phyloP scores from a whole-genome alignment of 2,888 invertebrate species.

The Papilio elwesi region DNA sequence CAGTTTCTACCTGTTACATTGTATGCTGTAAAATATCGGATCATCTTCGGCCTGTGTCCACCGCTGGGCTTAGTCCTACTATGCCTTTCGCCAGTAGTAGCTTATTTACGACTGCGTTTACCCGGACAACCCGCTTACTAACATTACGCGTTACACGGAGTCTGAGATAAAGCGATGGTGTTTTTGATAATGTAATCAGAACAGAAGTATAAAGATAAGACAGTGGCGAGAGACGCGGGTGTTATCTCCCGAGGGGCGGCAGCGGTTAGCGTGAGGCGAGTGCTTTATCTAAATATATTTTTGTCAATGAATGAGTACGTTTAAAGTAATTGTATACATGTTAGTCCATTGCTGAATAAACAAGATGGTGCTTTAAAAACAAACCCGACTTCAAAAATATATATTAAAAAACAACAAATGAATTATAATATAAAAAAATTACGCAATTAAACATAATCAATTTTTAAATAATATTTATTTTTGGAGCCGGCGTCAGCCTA shows the following conservation, averaged over 20 bases:
- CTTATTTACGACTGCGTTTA: neutral
- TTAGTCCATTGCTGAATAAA: neutral
- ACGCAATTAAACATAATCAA: too few species aligned
- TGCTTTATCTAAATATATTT: slow-evolving; percentile 17
- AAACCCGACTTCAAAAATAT: too few species aligned
- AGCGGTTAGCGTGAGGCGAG: slow-evolving; percentile 12
- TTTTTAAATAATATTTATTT: too few species aligned
- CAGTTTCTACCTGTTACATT: too few species aligned
- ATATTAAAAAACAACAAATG: too few species aligned
- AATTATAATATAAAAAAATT: too few species aligned
- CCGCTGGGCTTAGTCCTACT: too few species aligned
- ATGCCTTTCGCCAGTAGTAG: too few species aligned
- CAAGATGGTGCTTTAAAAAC: too few species aligned
- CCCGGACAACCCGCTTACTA: neutral
- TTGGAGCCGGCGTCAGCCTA: too few species aligned
- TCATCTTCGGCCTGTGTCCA: too few species aligned
- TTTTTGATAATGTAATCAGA: slow-evolving; percentile 19
- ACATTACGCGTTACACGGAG: neutral
- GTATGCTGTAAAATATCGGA: too few species aligned
- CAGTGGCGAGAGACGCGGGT: slow-evolving; percentile 29
- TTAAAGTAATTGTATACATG: neutral
- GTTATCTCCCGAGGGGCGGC: slow-evolving; percentile 26
- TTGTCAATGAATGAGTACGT: slow-evolving; percentile 11
- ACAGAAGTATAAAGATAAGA: slow-evolving; percentile 28
- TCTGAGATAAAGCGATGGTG: slow-evolving; percentile 11